Evolutionary conservation across 2,113 vertebrate genomes (phyloP), one percentile per base, ranked within the genome.

Genomic region (Ceuthmochares aereus): DNA sequence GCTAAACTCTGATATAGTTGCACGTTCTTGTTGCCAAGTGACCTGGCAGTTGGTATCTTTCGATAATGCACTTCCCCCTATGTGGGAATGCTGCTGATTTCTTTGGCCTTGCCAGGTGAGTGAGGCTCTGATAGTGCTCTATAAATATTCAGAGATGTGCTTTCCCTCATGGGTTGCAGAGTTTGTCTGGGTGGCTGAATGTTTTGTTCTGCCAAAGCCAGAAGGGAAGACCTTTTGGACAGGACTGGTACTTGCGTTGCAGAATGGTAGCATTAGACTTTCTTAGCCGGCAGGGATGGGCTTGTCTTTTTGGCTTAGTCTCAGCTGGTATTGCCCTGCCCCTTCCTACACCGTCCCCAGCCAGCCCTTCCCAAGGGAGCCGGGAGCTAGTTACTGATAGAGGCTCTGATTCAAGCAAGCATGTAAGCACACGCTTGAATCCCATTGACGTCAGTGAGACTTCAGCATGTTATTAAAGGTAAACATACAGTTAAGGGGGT

Each of bases 71-170:
- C 36, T 89, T 90, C 26, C 68, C 34, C 74, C 45, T 60, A 0
- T 63, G 45, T 36, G 58, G 47, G n/a, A 95, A 64, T 27, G 27
- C 36, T 66, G 42, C 52, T 37, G 34, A 29, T 55, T 74, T 42
- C 72, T 68, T 15, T 87, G 86, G 52, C 19, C 2, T 36, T 47
- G 25, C 21, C 15, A 40, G 47, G 58, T 49, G 43, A 87, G 30
- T 0, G 0, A 26, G 21, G 22, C 55, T 88, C 34, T 25, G 54
- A 63, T 56, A 0, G 0, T 0, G 6, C 8, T 78, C 34, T 52
- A 25, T 54, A 13, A 40, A 29, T 32, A 17, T 45, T 34, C 30
- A 52, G 49, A 66, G 30, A n/a, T 0, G 0, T 34, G 37, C 49
- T 77, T 80, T 75, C 34, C 40, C 14, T 68, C 0, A 0, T 64